Conservation (phyloP, 1,140 invertebrate genomes). For the Bombus superbus region DNA sequence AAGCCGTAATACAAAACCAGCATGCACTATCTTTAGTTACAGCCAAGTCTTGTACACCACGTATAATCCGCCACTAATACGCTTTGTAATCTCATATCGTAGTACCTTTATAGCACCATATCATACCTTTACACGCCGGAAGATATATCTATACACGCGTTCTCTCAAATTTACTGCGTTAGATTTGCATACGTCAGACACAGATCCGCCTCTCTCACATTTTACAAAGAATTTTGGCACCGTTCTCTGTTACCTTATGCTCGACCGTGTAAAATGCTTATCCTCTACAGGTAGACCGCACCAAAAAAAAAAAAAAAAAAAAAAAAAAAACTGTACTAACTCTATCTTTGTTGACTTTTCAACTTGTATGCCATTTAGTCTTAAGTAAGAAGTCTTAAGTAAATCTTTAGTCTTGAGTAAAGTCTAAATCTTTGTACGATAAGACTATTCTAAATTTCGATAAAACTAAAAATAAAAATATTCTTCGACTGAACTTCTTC, state of each 20-base stretch:
- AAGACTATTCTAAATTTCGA: too few species aligned
- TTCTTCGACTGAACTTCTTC: neutral
- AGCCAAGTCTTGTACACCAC: conserved; percentile 17
- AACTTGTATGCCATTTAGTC: too few species aligned
- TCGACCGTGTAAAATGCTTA: neutral
- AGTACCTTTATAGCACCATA: neutral
- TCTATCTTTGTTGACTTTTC: too few species aligned
- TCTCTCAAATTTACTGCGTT: conserved; percentile 8
- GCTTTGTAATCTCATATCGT: conserved; percentile 42
- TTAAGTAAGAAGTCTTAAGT: too few species aligned
- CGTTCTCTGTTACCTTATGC: neutral
- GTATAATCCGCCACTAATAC: conserved; percentile 38
- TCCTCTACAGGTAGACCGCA: too few species aligned
- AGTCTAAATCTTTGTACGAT: neutral
- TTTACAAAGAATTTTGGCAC: conserved; percentile 25
- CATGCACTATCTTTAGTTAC: conserved; percentile 25
- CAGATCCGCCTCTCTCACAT: neutral
- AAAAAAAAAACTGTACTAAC: too few species aligned
- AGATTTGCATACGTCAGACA: conserved; percentile 25
- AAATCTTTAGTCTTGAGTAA: too few species aligned
- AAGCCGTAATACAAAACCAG: neutral
- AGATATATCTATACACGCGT: conserved; percentile 24
- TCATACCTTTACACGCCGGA: conserved; percentile 17
- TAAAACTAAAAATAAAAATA: neutral
- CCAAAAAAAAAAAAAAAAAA: too few species aligned